A percentile compares a stretch with the other conserved stretches of the same genome.
phyloP scores from a whole-genome alignment of 1,140 invertebrate genomes.

The Pseudomyrmex concolor region DNA sequence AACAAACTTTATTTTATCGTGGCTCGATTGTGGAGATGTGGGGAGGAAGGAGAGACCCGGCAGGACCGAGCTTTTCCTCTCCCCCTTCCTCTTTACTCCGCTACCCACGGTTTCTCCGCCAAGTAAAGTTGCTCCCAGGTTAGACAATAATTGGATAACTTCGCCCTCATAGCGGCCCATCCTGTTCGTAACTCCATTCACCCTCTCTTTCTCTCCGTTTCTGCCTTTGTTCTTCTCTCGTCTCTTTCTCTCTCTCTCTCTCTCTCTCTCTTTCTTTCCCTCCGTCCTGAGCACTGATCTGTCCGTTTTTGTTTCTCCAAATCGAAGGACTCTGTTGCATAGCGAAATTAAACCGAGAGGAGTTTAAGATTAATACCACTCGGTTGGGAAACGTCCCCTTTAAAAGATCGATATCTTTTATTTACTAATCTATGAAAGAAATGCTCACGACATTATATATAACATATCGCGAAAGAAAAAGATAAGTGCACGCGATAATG shows the following conservation, averaged over 20 bases:
- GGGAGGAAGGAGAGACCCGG: conserved; percentile 66
- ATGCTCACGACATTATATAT: too few species aligned
- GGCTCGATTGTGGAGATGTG: conserved; percentile 77
- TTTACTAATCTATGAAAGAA: conserved; percentile 13
- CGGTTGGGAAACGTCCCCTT: conserved; percentile 56
- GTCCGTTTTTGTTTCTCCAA: conserved; percentile 57
- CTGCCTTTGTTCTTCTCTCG: conserved; percentile 46
- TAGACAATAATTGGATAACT: conserved; percentile 86
- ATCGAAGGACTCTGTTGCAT: conserved; percentile 81
- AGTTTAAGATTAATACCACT: conserved; percentile 73
- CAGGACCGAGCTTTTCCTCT: conserved; percentile 69
- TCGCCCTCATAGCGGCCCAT: conserved; percentile 80
- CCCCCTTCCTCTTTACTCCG: conserved; percentile 49
- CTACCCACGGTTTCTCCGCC: conserved; percentile 72
- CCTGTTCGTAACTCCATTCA: conserved; percentile 62
- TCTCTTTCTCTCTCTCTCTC: conserved; percentile 33
- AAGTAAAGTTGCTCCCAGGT: conserved; percentile 85
- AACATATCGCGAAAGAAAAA: not conserved
- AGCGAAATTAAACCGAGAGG: conserved; percentile 80
- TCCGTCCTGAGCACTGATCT: conserved; percentile 51
- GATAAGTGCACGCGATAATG: not conserved
- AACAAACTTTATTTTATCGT: conserved; percentile 84
- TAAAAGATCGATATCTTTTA: conserved; percentile 62
- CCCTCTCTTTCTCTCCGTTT: conserved; percentile 57
- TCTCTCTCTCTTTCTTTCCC: conserved; percentile 43